Percentiles rank a stretch among this genome's conserved stretches.
Evolutionary conservation across 1,140 invertebrate species (phyloP).

Genomic region (Dendrolimus punctatus): DNA sequence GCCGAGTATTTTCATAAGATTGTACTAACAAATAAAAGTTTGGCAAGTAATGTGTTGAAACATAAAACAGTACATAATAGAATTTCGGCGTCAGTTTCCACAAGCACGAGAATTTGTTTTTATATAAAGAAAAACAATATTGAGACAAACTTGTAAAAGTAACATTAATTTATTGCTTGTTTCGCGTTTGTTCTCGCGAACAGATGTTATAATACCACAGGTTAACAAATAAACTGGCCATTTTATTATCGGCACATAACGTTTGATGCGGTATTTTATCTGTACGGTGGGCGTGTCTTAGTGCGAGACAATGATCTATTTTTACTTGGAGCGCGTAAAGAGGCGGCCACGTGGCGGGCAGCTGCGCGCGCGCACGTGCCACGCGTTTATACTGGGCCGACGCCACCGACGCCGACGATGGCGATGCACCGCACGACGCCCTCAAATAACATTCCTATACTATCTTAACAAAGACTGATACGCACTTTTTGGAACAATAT

Average conservation of each 20-base stretch:
- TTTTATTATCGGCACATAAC: slow-evolving; percentile 33
- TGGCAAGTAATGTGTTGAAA: no score
- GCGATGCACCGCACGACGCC: slow-evolving; percentile 34
- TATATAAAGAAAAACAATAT: not conserved
- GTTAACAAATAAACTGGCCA: slow-evolving; percentile 38
- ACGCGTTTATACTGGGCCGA: slow-evolving; percentile 55
- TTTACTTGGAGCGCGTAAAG: slow-evolving; percentile 54
- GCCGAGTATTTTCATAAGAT: no score
- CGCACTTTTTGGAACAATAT: no score
- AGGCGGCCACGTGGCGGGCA: slow-evolving; percentile 62
- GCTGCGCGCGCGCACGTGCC: slow-evolving; percentile 62
- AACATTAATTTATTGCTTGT: slow-evolving; percentile 19
- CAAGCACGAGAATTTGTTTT: no score
- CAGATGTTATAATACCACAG: slow-evolving; percentile 32
- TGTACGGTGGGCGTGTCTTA: slow-evolving; percentile 58
- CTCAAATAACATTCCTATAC: slow-evolving; percentile 9
- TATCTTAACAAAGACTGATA: no score
- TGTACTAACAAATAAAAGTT: no score
- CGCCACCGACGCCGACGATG: slow-evolving; percentile 19
- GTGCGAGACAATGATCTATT: slow-evolving; percentile 67
- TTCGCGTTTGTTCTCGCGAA: slow-evolving; percentile 5
- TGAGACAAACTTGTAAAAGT: slow-evolving; percentile 1
- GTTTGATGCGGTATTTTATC: slow-evolving; percentile 67
- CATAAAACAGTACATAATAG: no score
- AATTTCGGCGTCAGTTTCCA: no score